Conservation (phyloP, 2,888 invertebrate species). For the Ferdinandea cuprea region DNA sequence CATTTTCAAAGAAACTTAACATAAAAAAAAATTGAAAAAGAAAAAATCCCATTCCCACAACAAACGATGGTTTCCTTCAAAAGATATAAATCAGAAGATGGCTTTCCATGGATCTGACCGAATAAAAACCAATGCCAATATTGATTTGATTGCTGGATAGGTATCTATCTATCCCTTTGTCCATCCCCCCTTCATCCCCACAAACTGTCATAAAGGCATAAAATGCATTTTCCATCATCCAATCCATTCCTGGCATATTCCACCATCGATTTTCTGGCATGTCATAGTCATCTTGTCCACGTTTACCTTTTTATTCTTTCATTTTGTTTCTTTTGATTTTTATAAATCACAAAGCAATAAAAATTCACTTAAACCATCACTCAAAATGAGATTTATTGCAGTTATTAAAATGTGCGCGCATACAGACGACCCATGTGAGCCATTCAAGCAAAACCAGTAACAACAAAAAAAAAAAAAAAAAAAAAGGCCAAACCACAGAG, state of each 20-base stretch:
- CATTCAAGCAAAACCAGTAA: constrained; percentile 43
- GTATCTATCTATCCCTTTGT: constrained; percentile 44
- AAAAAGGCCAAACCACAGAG: constrained; percentile 36
- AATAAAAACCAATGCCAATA: constrained; percentile 54
- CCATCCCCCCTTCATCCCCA: constrained; percentile 44
- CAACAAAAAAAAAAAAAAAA: constrained; percentile 13
- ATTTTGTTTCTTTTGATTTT: constrained; percentile 67
- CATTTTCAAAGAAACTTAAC: neutral
- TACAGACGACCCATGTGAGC: constrained; percentile 53
- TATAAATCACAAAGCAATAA: constrained; percentile 77
- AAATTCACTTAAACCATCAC: constrained; percentile 79
- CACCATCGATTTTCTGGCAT: constrained; percentile 40
- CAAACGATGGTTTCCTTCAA: neutral
- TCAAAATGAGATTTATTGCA: constrained; percentile 81
- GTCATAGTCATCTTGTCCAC: constrained; percentile 54
- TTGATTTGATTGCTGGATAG: constrained; percentile 57
- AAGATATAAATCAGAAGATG: neutral
- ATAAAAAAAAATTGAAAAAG: neutral
- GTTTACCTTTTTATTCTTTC: constrained; percentile 65
- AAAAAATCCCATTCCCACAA: neutral
- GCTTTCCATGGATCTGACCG: constrained; percentile 9
- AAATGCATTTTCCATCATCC: constrained; percentile 62
- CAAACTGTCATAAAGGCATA: constrained; percentile 54
- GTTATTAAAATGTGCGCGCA: constrained; percentile 77
- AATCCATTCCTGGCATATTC: constrained; percentile 25